Percentiles rank a stretch among this genome's conserved stretches.
phyloP scores from a whole-genome alignment of 2,797 vertebrate genomes.

The Epinephelus awoara region DNA sequence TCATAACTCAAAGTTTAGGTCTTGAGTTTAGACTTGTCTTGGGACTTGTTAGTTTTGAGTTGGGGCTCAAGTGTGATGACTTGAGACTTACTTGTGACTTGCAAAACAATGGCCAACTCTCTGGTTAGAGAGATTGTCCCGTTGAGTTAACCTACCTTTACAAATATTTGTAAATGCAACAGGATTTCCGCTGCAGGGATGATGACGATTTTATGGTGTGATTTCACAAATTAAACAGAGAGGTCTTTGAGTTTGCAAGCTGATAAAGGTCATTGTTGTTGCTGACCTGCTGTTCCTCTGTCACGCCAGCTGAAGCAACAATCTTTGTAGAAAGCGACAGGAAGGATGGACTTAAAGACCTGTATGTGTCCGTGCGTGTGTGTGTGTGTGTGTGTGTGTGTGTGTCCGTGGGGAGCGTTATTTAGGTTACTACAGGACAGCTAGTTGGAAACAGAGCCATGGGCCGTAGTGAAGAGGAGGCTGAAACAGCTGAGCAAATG shows the following conservation, averaged over 20 bases:
- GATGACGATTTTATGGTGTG: not conserved
- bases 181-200: not conserved
- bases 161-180: not conserved
- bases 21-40: too few relatives aligned
- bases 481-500: conserved; percentile 44
- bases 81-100: too few relatives aligned
- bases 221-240: conserved; percentile 27
- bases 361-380: conserved; percentile 8
- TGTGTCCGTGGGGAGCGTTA: conserved; percentile 5
- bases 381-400: conserved; percentile 7
- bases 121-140: too few relatives aligned
- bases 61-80: too few relatives aligned
- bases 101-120: too few relatives aligned
- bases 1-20: too few relatives aligned
- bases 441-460: conserved; percentile 5
- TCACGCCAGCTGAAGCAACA: conserved; percentile 77
- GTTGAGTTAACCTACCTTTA: not conserved
- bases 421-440: conserved; percentile 60
- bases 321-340: conserved; percentile 30
- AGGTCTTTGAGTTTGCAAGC: conserved; percentile 48
- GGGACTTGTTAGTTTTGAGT: too few relatives aligned
- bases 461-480: not conserved
- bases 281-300: conserved; percentile 53
- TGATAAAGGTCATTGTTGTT: conserved; percentile 50
- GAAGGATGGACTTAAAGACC: conserved; percentile 24